phyloP scores from a whole-genome alignment of 35 echinoderm and acorn worm genomes.

The Acanthaster planci region DNA sequence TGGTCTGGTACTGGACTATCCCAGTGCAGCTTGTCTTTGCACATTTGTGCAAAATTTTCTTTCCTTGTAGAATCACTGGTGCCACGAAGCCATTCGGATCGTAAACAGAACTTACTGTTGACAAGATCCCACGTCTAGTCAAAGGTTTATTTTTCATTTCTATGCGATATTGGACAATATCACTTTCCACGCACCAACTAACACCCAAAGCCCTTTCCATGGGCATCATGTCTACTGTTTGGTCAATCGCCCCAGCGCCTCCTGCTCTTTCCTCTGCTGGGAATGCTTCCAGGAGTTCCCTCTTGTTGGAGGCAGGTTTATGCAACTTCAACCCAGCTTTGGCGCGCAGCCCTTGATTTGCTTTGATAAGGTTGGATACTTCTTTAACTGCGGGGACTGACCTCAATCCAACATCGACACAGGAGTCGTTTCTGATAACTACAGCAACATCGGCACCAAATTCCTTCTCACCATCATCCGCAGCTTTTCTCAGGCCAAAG shows the following conservation, averaged over 20 bases:
- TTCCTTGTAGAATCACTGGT: constrained; percentile 45
- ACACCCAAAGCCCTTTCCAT: constrained; percentile 48
- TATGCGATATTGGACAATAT: constrained; percentile 52
- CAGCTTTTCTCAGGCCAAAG: constrained; percentile 67
- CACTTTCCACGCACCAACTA: constrained; percentile 51
- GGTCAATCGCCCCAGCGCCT: constrained; percentile 36
- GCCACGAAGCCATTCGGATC: constrained; percentile 58
- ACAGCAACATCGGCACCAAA: constrained; percentile 48
- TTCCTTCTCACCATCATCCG: constrained; percentile 41
- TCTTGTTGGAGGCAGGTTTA: constrained; percentile 43
- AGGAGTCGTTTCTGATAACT: constrained; percentile 64
- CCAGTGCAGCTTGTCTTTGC: constrained; percentile 42
- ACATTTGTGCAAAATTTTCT: constrained; percentile 63
- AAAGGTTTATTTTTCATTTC: constrained; percentile 48
- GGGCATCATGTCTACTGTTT: constrained; percentile 24
- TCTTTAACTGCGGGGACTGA: constrained; percentile 46
- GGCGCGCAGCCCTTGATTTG: constrained; percentile 42
- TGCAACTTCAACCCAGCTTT: constrained; percentile 55
- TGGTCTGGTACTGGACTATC: constrained; percentile 39
- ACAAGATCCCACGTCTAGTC: constrained; percentile 57
- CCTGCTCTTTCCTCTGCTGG: constrained; percentile 43
- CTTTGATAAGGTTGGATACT: constrained; percentile 43
- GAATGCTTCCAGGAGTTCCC: constrained; percentile 32
- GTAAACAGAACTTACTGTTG: constrained; percentile 57
- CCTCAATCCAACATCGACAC: constrained; percentile 78